These are phyloP conservation scores for Fragum sueziense DNA, from an alignment of 2,888 invertebrate genomes.

Conservation along the genomic window DNA sequence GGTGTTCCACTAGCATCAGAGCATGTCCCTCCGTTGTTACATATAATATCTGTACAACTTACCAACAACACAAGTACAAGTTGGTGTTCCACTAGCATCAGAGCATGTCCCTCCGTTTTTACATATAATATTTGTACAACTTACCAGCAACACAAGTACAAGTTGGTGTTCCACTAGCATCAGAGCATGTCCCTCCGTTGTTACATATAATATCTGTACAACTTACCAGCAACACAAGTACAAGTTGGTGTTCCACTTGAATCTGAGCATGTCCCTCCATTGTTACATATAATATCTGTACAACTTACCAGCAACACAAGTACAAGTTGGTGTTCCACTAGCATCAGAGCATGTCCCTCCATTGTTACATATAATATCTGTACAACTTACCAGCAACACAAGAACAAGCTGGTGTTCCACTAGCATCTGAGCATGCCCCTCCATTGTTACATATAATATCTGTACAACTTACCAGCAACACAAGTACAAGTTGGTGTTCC, in stretches of 20 bases:
- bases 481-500: background rate
- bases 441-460: background rate
- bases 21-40: background rate
- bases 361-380: background rate
- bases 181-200: background rate
- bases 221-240: conserved; percentile 16
- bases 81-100: background rate
- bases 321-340: background rate
- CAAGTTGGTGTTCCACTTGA: background rate
- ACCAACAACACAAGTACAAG: conserved; percentile 14
- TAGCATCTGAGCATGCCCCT: background rate
- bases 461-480: conserved; percentile 15
- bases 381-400: conserved; percentile 20
- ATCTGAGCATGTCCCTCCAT: background rate
- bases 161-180: background rate
- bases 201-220: background rate
- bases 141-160: conserved; percentile 17
- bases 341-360: background rate
- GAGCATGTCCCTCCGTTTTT: background rate
- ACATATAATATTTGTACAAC: background rate
- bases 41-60: background rate
- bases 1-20: background rate
- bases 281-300: background rate
- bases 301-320: conserved; percentile 16
- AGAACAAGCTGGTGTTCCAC: background rate